These are phyloP conservation scores for Dioctria rufipes DNA, from an alignment of 2,888 invertebrate genomes.

Conservation along the genomic window DNA sequence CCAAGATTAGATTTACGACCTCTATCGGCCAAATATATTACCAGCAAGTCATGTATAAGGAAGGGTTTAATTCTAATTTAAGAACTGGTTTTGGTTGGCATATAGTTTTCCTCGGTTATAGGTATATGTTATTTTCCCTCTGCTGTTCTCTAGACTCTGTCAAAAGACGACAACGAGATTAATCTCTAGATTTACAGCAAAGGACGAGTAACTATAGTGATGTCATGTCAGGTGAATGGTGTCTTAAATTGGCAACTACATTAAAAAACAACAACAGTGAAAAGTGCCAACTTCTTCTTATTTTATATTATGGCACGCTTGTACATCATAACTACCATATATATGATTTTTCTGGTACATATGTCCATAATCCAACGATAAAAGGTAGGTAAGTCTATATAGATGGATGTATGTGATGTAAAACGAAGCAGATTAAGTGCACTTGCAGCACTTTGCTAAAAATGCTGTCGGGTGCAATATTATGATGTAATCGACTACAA, in stretches of 20 bases:
- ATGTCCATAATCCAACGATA: conserved; percentile 7
- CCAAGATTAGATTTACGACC: conserved; percentile 16
- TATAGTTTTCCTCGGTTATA: not conserved
- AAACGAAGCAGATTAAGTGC: not conserved
- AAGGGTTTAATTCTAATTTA: conserved; percentile 33
- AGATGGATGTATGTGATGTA: not conserved
- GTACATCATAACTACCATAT: conserved; percentile 13
- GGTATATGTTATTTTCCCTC: not conserved
- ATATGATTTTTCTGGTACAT: not conserved
- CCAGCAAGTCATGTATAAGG: conserved; percentile 12
- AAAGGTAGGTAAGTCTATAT: not conserved
- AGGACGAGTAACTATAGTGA: not conserved
- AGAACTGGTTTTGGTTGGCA: conserved; percentile 4
- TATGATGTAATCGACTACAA: conserved; percentile 34
- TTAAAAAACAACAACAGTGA: too few relatives aligned
- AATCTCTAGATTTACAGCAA: not conserved
- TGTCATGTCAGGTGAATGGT: not conserved
- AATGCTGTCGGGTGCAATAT: conserved; percentile 43
- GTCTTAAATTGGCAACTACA: not conserved
- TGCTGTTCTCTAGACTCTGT: not conserved
- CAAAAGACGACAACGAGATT: conserved; percentile 1
- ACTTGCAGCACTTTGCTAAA: conserved; percentile 9
- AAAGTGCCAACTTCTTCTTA: too few relatives aligned
- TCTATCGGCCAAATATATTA: conserved; percentile 11
- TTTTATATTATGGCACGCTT: not conserved